These are phyloP conservation scores for Kuschelorhynchus macadamiae DNA, from an alignment of 2,888 invertebrate species.

Conservation along the genomic window DNA sequence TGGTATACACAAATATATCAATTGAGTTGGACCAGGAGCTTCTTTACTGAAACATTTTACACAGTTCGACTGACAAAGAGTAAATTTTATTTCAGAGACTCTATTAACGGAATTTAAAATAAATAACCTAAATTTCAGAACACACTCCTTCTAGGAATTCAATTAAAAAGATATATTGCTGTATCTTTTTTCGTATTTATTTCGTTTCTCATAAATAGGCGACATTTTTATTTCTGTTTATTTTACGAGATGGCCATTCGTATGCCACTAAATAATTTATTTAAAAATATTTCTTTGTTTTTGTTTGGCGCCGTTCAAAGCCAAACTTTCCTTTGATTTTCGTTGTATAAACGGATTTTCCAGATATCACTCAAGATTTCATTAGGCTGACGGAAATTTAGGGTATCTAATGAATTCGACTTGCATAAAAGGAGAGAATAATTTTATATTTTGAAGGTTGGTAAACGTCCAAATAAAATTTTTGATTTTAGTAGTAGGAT, in stretches of 20 bases:
- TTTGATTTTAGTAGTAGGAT: too few species aligned
- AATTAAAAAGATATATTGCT: constrained; percentile 28
- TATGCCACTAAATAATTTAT: constrained; percentile 27
- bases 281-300: constrained; percentile 47
- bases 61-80: too few species aligned
- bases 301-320: constrained; percentile 40
- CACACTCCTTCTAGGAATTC: constrained; percentile 4
- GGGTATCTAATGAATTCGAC: too few species aligned
- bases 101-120: constrained; percentile 2
- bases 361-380: too few species aligned
- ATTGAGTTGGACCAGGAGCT: too few species aligned
- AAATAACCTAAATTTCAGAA: not conserved
- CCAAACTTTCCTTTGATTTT: constrained; percentile 27
- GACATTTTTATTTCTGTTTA: constrained; percentile 30
- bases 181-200: constrained; percentile 5
- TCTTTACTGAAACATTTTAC: too few species aligned
- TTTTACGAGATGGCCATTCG: constrained; percentile 10
- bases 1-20: too few species aligned
- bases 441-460: too few species aligned
- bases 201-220: constrained; percentile 10
- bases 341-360: constrained; percentile 12
- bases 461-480: too few species aligned
- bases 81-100: too few species aligned
- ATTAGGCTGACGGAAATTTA: too few species aligned
- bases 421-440: too few species aligned